Base-by-base conservation (phyloP, 2,113 vertebrate species). In the Lethenteron reissneri region DNA sequence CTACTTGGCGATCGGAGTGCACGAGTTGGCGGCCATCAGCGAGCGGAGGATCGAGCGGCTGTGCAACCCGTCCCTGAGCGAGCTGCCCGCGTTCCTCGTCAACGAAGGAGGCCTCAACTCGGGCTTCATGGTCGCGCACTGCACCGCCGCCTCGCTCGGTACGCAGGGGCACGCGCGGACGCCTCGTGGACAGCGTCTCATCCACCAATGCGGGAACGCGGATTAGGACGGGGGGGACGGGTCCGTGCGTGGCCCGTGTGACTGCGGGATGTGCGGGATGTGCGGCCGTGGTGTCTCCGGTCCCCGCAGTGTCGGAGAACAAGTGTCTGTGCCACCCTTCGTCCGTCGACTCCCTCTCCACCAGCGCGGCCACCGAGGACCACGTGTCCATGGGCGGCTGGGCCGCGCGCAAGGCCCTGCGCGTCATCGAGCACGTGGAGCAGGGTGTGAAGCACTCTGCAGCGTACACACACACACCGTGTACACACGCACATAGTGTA, bases 311-410 rank as follows among this genome's bases (percentile, higher is more conserved):
- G 78, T 99, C 92, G 75, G 94, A 99, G 79, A 97, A 86, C 79
- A 99, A 99, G 78, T 86, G 84, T 70, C 82, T 97, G 78, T 97
- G 92, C 76, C 92, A 99, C 75, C 94, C 94, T 0, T 95, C 94
- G 1, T 95, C 92, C 8, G 90, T 99, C 81, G 94, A 99, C 81
- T 97, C 92, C 1, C 82, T 99, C 77, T 96, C 94, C 62, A 99
- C 94, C 73, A 99, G 92, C 4, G 94, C 92, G 15, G 94, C 92
- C 73, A 96, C 92, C 0, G 94, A 99, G 76, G 94, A 99, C 76
- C 94, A 99, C 0, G 92, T 99, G 71, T 97, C 94, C 71, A 99
- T 97, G 94, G 94, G 94, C 75, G 94, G 94, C 76, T 99, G 92
- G 90, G 89, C 92, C 92, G 90, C 94, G 2, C 84, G 92, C 74